Evolutionary conservation across 2,113 vertebrate species (phyloP), one percentile per base, ranked within the genome.

Genomic region (human): DNA sequence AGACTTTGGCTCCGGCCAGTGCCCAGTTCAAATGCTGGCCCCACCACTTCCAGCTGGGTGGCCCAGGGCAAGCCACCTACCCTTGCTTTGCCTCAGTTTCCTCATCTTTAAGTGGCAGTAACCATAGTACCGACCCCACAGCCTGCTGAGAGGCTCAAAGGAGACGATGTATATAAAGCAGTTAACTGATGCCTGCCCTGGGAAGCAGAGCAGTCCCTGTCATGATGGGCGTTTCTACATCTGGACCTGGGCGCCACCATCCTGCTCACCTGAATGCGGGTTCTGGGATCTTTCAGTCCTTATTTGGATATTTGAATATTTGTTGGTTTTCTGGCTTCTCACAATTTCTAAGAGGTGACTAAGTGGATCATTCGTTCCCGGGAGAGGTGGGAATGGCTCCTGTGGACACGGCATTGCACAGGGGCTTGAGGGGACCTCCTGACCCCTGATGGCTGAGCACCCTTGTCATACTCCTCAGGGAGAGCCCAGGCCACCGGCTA

Each of bases 81-180:
- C 30, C 16, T 86, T 3, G 1, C 45, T 70, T 8, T 35, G 75
- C 90, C 50, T 64, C 48, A 5, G 40, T 55, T 40, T 84, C n/a
- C 38, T 70, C 82, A 0, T 45, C 55, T 35, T 20, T 83, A 50
- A 27, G 8, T 18, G 18, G 23, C 6, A 48, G 30, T 23, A 16
- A 18, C 13, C 5, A 6, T 30, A 27, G 50, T 17, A 25, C 40
- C 17, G 5, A 18, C 9, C 12, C 18, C 9, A 2, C 5, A 10
- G 45, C 20, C 61, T 40, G 35, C 86, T 5, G 30, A 45, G 52
- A 57, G 80, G 27, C 32, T 72, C 45, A 8, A 12, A 30, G 40
- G 13, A 9, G 68, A 13, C 5, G 2, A 18, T 0, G 6, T 14
- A 8, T 2, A 0, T n/a, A n/a, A 35, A 84, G 18, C 23, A 32